These are phyloP conservation scores for Abramis brama DNA, from an alignment of 2,113 vertebrate genomes.

Conservation along the genomic window DNA sequence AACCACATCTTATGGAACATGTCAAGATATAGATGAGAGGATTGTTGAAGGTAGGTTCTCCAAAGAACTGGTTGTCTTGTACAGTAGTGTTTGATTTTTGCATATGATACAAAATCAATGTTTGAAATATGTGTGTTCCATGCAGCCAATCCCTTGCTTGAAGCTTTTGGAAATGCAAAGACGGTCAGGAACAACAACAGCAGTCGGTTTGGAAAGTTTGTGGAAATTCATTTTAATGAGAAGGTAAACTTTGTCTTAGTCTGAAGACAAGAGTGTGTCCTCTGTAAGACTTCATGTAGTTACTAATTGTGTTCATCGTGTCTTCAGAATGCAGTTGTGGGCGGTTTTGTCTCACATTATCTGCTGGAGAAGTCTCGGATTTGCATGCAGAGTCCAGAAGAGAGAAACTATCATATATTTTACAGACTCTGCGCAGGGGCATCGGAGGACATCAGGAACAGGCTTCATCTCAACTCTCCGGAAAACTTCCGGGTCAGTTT, in stretches of 20 bases:
- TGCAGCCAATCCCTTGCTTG: constrained; percentile 93
- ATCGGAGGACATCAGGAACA: constrained; percentile 92
- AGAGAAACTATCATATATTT: constrained; percentile 99
- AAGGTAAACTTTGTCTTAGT: constrained; percentile 78
- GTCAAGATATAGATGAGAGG: constrained; percentile 98
- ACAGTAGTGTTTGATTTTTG: background rate
- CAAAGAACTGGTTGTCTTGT: background rate
- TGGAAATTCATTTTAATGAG: constrained; percentile 98
- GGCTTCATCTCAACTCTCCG: constrained; percentile 90
- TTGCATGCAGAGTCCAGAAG: constrained; percentile 95
- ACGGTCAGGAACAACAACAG: constrained; percentile 99
- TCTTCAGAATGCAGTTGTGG: constrained; percentile 90
- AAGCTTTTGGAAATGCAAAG: constrained; percentile 98
- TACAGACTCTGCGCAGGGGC: constrained; percentile 96
- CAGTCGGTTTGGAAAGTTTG: constrained; percentile 98
- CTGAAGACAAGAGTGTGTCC: background rate
- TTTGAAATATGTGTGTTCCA: constrained; percentile 2
- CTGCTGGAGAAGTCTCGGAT: constrained; percentile 98
- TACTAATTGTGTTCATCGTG: background rate
- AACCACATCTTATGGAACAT: constrained; percentile 94
- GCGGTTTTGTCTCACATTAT: constrained; percentile 98
- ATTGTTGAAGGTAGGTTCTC: constrained; percentile 92
- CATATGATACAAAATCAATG: constrained; percentile 42
- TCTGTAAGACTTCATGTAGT: background rate
- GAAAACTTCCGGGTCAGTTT: constrained; percentile 92